These are phyloP conservation scores for Hetaerina titia DNA, from an alignment of 2,888 invertebrate genomes.

Conservation along the genomic window DNA sequence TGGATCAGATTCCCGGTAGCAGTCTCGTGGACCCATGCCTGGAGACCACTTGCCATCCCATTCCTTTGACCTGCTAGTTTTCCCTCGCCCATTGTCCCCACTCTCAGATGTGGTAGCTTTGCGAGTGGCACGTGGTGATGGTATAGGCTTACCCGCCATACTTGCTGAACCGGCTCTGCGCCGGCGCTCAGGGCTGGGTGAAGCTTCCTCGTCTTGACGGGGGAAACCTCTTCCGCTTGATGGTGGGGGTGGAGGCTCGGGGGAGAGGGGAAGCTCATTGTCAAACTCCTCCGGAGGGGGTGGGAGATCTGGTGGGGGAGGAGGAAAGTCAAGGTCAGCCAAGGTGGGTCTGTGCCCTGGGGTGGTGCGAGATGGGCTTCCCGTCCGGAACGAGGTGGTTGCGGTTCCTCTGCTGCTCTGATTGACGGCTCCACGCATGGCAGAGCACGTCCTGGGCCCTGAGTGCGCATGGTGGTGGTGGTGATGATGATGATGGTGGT, in stretches of 20 bases:
- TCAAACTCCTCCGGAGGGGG: conserved; percentile 86
- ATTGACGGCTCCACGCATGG: conserved; percentile 68
- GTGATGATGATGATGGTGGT: conserved; percentile 71
- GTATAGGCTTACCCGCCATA: conserved; percentile 74
- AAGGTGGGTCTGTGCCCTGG: conserved; percentile 82
- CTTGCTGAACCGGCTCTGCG: conserved; percentile 73
- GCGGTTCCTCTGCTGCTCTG: conserved; percentile 69
- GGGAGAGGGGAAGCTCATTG: conserved; percentile 72
- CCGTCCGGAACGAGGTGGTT: conserved; percentile 70
- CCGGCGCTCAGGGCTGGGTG: conserved; percentile 73
- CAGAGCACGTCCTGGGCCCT: conserved; percentile 67
- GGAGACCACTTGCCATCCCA: conserved; percentile 66
- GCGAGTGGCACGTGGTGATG: conserved; percentile 73
- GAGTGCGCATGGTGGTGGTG: conserved; percentile 68
- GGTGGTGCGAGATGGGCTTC: conserved; percentile 85
- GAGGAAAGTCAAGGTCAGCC: conserved; percentile 92
- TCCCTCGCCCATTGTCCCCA: conserved; percentile 71
- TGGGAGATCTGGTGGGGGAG: conserved; percentile 89
- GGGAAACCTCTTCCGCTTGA: conserved; percentile 72
- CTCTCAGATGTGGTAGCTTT: conserved; percentile 72
- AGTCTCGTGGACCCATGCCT: conserved; percentile 48
- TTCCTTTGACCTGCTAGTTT: conserved; percentile 74
- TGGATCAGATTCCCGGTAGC: conserved; percentile 47
- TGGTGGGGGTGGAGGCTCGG: conserved; percentile 73
- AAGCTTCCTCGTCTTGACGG: conserved; percentile 69